These are phyloP conservation scores for Dasyprocta punctata DNA, from an alignment of 2,113 vertebrate species.

Conservation along the genomic window DNA sequence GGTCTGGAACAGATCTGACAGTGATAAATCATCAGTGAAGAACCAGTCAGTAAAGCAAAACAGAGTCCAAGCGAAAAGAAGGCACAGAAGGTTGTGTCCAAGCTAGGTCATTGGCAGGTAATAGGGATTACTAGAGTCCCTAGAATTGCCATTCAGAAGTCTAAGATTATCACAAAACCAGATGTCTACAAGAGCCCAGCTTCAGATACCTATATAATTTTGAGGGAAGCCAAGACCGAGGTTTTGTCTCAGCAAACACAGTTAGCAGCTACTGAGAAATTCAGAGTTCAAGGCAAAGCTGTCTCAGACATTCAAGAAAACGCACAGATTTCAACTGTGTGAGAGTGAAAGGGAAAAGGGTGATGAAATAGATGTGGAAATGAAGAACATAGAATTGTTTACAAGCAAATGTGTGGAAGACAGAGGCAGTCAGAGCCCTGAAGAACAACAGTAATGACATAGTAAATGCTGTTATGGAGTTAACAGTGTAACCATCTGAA, in stretches of 20 bases:
- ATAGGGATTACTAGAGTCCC: background rate
- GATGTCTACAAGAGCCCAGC: background rate
- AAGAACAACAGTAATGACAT: background rate
- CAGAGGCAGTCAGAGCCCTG: background rate
- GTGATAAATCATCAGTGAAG: background rate
- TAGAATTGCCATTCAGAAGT: background rate
- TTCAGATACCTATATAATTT: background rate
- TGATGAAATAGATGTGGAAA: background rate
- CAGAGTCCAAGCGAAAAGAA: background rate
- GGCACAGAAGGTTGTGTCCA: background rate
- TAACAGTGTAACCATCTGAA: background rate
- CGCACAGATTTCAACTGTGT: background rate
- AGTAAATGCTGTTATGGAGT: background rate
- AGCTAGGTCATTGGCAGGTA: no score
- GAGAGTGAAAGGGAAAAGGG: background rate
- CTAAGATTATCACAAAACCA: background rate
- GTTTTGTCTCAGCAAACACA: background rate
- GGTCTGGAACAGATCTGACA: background rate
- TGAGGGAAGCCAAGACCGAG: background rate
- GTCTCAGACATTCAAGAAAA: background rate
- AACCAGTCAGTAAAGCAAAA: background rate
- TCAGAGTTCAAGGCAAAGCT: background rate
- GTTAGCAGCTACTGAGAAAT: background rate
- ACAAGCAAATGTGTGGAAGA: fast-evolving
- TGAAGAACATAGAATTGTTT: background rate